Conservation (phyloP, 2,113 vertebrate species). For the Rattus norvegicus region GRCr8 NC_086019.1:235510001-235510500, state of each 20-base stretch:
- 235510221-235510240: not conserved
- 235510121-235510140: not conserved
- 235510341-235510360: not conserved
- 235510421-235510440: not conserved
- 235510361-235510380: not conserved
- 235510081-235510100: slow-evolving; percentile 12
- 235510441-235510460: not conserved
- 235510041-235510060: not conserved
- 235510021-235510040: not conserved
- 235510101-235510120: not conserved
- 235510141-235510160: not conserved
- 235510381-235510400: not conserved
- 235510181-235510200: slow-evolving; percentile 26
- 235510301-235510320: not conserved
- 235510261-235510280: not conserved
- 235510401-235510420: not conserved
- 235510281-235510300: not conserved
- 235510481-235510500: not conserved
- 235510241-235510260: slow-evolving; percentile 27
- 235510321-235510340: not conserved
- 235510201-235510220: not conserved
- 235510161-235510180: not conserved
- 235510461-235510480: not conserved
- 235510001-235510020: not conserved
- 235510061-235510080: slow-evolving; percentile 6